Evolutionary conservation across 2,113 vertebrate species (phyloP).

Genomic region (Machaerirhynchus nigripectus): DNA sequence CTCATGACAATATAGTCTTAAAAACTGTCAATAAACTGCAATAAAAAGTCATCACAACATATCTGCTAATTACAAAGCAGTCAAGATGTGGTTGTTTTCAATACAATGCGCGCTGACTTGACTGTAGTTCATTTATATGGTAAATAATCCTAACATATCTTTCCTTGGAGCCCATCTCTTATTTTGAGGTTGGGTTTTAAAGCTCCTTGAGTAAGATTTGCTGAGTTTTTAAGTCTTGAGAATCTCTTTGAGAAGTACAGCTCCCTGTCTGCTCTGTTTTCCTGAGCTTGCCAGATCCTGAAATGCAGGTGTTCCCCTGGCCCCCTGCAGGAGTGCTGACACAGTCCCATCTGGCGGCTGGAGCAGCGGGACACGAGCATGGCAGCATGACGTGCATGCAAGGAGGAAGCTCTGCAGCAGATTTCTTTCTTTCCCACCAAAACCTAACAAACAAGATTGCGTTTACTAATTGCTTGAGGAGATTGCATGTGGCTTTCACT

Average conservation of each 20-base stretch:
- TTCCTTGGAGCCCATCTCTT: neutral
- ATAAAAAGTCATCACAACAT: neutral
- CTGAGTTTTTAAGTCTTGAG: neutral
- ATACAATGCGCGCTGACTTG: neutral
- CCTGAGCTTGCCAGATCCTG: neutral
- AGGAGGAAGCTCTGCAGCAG: neutral
- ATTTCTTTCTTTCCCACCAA: neutral
- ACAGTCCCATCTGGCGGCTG: neutral
- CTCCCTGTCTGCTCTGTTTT: neutral
- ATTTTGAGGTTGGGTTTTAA: neutral
- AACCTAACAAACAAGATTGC: neutral
- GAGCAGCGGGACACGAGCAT: accelerated
- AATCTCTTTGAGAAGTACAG: neutral
- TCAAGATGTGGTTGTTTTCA: neutral
- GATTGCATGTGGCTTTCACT: neutral
- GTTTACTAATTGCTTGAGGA: neutral
- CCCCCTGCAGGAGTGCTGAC: accelerated
- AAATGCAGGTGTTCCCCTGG: neutral
- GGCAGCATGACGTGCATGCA: accelerated
- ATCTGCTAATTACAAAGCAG: neutral
- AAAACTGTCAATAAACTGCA: neutral
- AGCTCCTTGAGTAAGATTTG: neutral
- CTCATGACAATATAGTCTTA: neutral
- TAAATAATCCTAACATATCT: neutral
- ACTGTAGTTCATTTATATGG: neutral